These are phyloP conservation scores for Agrotis clavis DNA, from an alignment of 2,888 invertebrate genomes.

Conservation along the genomic window DNA sequence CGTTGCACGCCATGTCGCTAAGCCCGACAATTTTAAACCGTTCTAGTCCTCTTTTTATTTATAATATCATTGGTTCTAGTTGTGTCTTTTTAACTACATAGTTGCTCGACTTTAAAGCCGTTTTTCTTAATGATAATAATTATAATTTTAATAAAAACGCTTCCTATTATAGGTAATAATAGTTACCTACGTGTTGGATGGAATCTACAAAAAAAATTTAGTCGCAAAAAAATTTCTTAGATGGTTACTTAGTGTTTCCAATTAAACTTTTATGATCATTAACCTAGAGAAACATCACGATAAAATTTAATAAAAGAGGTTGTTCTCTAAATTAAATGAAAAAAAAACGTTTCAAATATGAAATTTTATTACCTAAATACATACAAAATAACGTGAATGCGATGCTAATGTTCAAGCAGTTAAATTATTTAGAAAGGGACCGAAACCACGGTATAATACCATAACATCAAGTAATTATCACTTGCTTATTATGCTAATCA, in stretches of 20 bases:
- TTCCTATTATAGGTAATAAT: no score
- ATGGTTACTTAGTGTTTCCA: neutral
- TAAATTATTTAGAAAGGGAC: constrained; percentile 34
- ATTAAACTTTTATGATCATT: neutral
- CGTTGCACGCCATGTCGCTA: constrained; percentile 4
- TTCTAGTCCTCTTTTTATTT: no score
- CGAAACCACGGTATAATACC: constrained; percentile 8
- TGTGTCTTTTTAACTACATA: neutral
- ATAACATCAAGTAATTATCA: constrained; percentile 44
- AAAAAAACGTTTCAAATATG: neutral
- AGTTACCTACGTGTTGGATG: no score
- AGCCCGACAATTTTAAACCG: constrained; percentile 12
- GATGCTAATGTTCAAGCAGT: constrained; percentile 26
- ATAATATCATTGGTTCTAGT: no score
- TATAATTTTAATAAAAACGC: no score
- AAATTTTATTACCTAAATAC: constrained; percentile 13
- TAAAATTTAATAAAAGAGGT: neutral
- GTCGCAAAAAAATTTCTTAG: neutral
- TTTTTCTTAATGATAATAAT: neutral
- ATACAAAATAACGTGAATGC: constrained; percentile 25
- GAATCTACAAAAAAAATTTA: neutral
- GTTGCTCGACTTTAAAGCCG: neutral
- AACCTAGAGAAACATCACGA: neutral
- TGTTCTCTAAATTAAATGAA: neutral
- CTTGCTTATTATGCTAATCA: constrained; percentile 47